Percentiles rank a stretch among this genome's conserved stretches.
phyloP scores from a whole-genome alignment of 2,113 vertebrate species.

The Odobenus rosmarus region DNA sequence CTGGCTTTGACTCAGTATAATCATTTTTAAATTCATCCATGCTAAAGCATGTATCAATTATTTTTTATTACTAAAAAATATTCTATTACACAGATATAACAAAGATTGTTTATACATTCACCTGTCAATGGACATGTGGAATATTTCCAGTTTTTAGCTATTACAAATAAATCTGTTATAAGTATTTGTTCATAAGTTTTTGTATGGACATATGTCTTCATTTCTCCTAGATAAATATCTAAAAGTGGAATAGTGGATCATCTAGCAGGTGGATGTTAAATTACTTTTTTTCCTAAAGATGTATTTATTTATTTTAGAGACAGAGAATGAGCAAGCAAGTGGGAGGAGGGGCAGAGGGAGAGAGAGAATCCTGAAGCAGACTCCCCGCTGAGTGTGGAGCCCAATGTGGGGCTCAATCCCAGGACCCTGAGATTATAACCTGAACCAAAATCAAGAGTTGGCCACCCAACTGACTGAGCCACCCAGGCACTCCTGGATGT shows the following conservation, averaged over 20 bases:
- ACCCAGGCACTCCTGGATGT: neutral
- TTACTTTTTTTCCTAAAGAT: neutral
- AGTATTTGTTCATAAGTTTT: conserved; percentile 1
- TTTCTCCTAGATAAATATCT: neutral
- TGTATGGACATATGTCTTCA: neutral
- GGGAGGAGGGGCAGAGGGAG: neutral
- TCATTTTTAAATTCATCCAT: neutral
- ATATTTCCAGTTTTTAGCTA: neutral
- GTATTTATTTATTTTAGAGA: neutral
- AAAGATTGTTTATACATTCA: conserved; percentile 27
- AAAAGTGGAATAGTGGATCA: neutral
- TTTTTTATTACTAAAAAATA: conserved; percentile 16
- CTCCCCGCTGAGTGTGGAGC: neutral
- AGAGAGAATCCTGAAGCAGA: neutral
- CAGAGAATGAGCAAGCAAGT: neutral
- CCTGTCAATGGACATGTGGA: neutral
- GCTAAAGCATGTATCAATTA: neutral
- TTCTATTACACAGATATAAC: neutral
- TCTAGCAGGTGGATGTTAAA: neutral
- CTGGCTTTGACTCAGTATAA: neutral
- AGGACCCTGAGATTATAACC: neutral
- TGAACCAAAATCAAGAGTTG: neutral
- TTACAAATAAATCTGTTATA: conserved; percentile 3
- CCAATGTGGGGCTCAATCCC: neutral
- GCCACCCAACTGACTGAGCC: neutral